A percentile compares a stretch with the other conserved stretches of the same genome.
Evolutionary conservation across 2,797 vertebrate species (phyloP).

Genomic region (Gymnopithys bicolor): DNA sequence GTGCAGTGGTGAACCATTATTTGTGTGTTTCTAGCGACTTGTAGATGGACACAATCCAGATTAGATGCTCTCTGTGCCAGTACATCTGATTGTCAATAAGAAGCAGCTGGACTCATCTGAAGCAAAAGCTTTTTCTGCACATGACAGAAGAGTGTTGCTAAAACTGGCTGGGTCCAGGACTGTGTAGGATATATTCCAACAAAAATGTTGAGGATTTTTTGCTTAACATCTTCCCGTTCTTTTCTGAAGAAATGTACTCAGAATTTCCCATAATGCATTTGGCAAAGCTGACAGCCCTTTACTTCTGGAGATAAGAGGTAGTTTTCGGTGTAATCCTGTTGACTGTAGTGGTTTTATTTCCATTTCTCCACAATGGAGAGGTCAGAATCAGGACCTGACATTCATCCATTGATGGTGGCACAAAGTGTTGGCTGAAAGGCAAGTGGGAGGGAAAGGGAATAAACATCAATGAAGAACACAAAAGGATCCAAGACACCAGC

Average conservation of each 20-base stretch:
- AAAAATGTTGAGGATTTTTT: neutral
- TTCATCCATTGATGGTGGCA: neutral
- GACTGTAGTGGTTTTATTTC: neutral
- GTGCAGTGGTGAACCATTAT: neutral
- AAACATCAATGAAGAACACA: neutral
- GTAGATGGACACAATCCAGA: conserved; percentile 32
- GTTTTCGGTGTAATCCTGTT: neutral
- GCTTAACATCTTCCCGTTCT: neutral
- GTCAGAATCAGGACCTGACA: neutral
- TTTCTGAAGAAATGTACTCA: neutral
- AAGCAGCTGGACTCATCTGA: conserved; percentile 53
- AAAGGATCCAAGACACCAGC: neutral
- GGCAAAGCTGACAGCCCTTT: neutral
- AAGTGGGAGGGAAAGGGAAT: neutral
- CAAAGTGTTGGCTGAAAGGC: neutral
- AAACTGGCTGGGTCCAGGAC: neutral
- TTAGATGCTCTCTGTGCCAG: conserved; percentile 21
- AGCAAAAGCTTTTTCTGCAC: conserved; percentile 42
- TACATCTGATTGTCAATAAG: conserved; percentile 48
- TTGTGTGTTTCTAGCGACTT: conserved; percentile 28
- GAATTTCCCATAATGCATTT: neutral
- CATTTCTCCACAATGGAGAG: neutral
- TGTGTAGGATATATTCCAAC: conserved; percentile 18
- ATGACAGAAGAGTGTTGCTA: conserved; percentile 31
- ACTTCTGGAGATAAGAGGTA: neutral